Base-by-base conservation (phyloP, 2,888 invertebrate species). In the Globia sparganii region DNA sequence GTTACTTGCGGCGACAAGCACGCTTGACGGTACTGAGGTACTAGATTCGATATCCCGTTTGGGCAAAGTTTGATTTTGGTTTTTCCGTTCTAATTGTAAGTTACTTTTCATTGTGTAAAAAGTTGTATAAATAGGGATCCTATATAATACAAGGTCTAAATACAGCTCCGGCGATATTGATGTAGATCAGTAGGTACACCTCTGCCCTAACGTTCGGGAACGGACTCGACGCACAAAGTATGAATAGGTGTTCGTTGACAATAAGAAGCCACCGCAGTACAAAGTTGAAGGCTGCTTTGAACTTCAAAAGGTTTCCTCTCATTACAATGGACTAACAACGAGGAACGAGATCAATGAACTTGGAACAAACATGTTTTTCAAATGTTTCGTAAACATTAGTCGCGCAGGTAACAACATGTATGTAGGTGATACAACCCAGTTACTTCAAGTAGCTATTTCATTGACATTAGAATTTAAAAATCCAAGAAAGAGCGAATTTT, bases 261-360 rank as follows among this genome's bases (percentile, higher is more conserved):
- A 81, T 71, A 59, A 72, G 83, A 83, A 83, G 43, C 83, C 82
- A 15, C 25, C 34, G 56, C 13, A 75, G 67, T 58, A 68, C 75
- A 85, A 81, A 64, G 76, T 66, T 34, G 40, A 66, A 40, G 31
- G 62, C 31, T 28, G 58, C 82, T 83, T 83, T 83, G 83, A 83
- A 81, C 34, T 68, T 59, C 59, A 68, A 25, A 68, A 49, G 40
- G 65, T 56, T 81, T 68, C 59, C 18, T 65, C 37, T 43, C 28
- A 56, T 62, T 58, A 73, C 73, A 80, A 72, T 69, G 40, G 46
- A 15, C 43, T n/a, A n/a, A n/a, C 40, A 40, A 15, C n/a, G 21
- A 56, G 80, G 31, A 70, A 34, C 40, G 25, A 72, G 34, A 68
- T 73, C 61, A 66, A 84, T 80, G 56, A 21, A 59, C 43, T 34